These are phyloP conservation scores for Axis porcinus DNA, from an alignment of 2,113 vertebrate species.

Conservation along the genomic window DNA sequence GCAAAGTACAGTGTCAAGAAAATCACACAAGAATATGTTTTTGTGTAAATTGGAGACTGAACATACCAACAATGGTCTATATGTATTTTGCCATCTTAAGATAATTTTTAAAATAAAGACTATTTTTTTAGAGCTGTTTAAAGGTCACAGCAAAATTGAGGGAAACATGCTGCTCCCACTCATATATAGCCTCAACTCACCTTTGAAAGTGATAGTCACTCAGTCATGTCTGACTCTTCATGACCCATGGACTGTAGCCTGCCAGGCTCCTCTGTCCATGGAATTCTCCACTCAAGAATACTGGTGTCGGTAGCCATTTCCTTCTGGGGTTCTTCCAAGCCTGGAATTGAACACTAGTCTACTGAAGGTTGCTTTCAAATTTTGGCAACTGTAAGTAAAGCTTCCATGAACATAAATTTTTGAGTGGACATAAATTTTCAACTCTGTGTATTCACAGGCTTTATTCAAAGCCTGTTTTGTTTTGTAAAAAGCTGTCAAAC, in stretches of 20 bases:
- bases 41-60: neutral
- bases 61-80: neutral
- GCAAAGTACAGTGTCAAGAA: neutral
- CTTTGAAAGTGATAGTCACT: neutral
- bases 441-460: no score
- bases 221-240: neutral
- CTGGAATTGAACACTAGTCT: neutral
- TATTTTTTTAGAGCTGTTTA: neutral
- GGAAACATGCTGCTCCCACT: neutral
- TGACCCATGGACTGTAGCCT: neutral
- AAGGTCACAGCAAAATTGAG: neutral
- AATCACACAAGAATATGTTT: neutral
- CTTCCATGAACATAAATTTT: neutral
- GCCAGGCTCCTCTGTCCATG: neutral
- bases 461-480: neutral
- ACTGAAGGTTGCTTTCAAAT: neutral
- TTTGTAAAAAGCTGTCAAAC: neutral
- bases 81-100: neutral
- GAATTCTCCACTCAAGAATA: neutral
- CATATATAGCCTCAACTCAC: neutral
- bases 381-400: neutral
- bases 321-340: neutral
- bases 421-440: neutral
- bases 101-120: neutral
- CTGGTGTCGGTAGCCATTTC: neutral